Base-by-base conservation (phyloP, 1,140 invertebrate species). In the Phocides pigmalion region DNA sequence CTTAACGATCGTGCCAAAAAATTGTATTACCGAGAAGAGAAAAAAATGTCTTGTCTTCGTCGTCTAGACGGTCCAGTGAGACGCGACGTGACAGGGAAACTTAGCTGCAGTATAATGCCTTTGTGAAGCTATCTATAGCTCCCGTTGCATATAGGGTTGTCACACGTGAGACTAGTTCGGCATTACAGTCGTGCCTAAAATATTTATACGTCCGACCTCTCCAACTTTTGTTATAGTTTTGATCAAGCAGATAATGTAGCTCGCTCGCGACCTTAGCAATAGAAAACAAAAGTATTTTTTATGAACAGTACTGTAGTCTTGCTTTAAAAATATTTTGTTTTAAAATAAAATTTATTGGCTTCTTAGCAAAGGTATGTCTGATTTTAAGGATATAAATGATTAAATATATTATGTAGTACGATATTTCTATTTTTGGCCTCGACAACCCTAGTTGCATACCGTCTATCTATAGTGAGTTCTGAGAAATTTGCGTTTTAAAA, bases 21-120 rank as follows among this genome's bases (percentile, higher is more conserved):
- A 77, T 74, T 77, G 79, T 87, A 84, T 82, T 90, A 89, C 86
- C 77, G 80, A 85, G 86, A 87, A 87, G 62, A 83, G 81, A 83
- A 81, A 90, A 85, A 78, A 63, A 46, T 64, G 73, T 66, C 64
- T 66, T 66, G 72, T 68, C 64, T 68, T 74, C 72, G 66, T 69
- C 65, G 87, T 89, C 85, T 90, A 90, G 87, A 90, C 87, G 74
- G 68, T 32, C 64, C 74, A 76, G 46, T 74, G 81, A 88, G 85
- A 87, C 81, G 70, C 62, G 74, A 79, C 72, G 75, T 82, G 80
- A 77, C 74, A 70, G 72, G 51, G 69, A 75, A 77, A 70, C 68
- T 72, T 76, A 61, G 56, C 42, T 62, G 66, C 47, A 64, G 41
- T 54, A 47, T 54, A 64, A 64, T 53, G 42, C 44, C 62, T 53